Conservation (phyloP, 2,797 vertebrate genomes). For the Enteromius viviparus region DNA sequence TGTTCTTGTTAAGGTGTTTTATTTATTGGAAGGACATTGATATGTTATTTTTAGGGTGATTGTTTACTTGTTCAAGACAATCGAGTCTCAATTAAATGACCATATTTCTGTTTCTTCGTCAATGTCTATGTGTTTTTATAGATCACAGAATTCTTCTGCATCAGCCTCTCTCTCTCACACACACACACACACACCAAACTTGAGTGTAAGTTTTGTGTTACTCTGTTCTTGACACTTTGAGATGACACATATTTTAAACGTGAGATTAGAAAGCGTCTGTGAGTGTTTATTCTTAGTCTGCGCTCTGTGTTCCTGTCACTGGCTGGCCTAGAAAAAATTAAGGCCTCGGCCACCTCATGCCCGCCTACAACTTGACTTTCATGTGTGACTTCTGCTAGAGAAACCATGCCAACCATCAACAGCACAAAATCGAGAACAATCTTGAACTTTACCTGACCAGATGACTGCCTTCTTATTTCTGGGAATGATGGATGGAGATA, state of each 20-base stretch:
- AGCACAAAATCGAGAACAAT: slow-evolving; percentile 7
- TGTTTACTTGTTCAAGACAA: not conserved
- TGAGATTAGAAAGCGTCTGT: slow-evolving; percentile 70
- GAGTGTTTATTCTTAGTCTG: slow-evolving; percentile 70
- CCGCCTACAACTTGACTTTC: slow-evolving; percentile 53
- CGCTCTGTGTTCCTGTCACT: slow-evolving; percentile 62
- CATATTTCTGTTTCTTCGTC: not conserved
- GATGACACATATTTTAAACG: slow-evolving; percentile 59
- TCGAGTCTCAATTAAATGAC: not conserved
- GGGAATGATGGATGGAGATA: slow-evolving; percentile 26
- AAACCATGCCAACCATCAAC: slow-evolving; percentile 45
- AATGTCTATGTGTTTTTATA: not conserved
- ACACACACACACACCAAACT: not conserved
- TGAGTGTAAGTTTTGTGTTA: slow-evolving; percentile 29
- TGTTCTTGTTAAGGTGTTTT: not conserved
- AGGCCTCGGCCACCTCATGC: slow-evolving; percentile 29
- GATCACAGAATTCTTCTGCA: not conserved
- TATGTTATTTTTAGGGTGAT: not conserved
- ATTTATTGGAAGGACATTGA: not conserved
- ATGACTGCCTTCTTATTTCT: not conserved
- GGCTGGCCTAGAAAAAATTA: slow-evolving; percentile 42
- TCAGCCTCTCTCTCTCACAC: not conserved
- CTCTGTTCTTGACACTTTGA: slow-evolving; percentile 49
- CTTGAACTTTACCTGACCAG: slow-evolving; percentile 5
- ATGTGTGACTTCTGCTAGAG: slow-evolving; percentile 65